Conservation (phyloP, 2,797 vertebrate genomes). For the Gorsachius magnificus region DNA sequence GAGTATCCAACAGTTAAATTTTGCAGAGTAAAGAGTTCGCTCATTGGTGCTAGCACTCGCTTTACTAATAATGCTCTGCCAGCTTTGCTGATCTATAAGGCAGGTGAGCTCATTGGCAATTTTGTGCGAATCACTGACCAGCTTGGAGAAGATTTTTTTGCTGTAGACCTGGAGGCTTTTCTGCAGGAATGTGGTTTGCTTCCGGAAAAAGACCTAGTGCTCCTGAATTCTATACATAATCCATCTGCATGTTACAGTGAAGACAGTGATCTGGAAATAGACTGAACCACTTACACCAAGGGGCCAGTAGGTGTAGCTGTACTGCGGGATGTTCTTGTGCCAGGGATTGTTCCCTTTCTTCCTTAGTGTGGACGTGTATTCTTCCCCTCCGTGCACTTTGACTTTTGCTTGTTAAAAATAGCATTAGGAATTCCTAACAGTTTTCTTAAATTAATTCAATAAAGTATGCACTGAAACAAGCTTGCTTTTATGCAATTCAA, state of each 20-base stretch:
- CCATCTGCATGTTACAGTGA: conserved; percentile 85
- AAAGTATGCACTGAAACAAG: neutral
- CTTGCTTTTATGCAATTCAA: neutral
- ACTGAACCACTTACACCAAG: conserved; percentile 74
- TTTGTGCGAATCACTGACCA: conserved; percentile 97
- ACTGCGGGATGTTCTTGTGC: conserved; percentile 2
- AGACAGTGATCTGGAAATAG: conserved; percentile 94
- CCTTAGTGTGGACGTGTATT: neutral
- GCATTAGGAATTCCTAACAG: neutral
- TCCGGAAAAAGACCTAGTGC: conserved; percentile 85
- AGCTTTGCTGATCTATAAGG: conserved; percentile 93
- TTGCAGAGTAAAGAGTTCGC: conserved; percentile 90
- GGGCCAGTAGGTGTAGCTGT: neutral
- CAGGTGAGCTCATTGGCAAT: conserved; percentile 94
- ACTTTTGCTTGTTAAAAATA: neutral
- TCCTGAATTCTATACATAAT: conserved; percentile 82
- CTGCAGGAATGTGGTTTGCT: conserved; percentile 94
- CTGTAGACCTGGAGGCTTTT: conserved; percentile 93
- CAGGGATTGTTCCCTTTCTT: conserved; percentile 28
- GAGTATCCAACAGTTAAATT: conserved; percentile 95
- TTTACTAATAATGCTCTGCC: conserved; percentile 93
- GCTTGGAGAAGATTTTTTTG: conserved; percentile 97
- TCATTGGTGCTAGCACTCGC: conserved; percentile 89
- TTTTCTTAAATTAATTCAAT: conserved; percentile 51
- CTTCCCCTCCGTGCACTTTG: neutral